Conservation (phyloP, 2,797 vertebrate species). For the Artibeus lituratus region DNA sequence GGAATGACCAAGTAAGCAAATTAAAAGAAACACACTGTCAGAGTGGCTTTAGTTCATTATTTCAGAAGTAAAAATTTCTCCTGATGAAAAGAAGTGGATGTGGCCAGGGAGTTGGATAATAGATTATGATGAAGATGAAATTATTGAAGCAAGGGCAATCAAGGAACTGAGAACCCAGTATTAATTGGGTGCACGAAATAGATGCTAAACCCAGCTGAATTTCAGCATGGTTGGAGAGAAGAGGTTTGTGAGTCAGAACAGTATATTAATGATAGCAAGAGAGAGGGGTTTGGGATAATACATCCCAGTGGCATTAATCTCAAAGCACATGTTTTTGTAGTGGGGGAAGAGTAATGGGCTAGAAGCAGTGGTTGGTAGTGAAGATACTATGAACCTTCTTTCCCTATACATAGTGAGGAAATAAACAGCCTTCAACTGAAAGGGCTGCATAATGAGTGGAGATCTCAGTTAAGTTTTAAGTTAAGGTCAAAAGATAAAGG, state of each 20-base stretch:
- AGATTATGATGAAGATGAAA: neutral
- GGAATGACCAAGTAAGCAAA: neutral
- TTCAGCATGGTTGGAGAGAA: neutral
- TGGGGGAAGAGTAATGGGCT: neutral
- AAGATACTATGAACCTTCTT: neutral
- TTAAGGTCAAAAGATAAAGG: neutral
- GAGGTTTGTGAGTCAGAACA: neutral
- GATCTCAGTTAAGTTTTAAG: neutral
- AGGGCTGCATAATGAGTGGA: neutral
- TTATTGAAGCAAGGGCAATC: neutral
- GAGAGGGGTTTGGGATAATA: neutral
- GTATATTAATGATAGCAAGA: neutral
- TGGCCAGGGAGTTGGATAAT: neutral
- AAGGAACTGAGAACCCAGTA: neutral
- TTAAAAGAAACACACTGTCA: neutral
- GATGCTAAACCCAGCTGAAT: neutral
- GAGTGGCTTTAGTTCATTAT: neutral
- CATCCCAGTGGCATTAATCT: neutral
- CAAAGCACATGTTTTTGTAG: neutral
- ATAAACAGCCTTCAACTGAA: neutral
- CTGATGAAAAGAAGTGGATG: neutral
- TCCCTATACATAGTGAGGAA: neutral
- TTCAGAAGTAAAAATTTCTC: neutral
- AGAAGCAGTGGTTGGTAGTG: neutral
- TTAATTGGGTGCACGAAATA: neutral